These are phyloP conservation scores for Eretmocerus hayati DNA, from an alignment of 2,888 invertebrate genomes.

Conservation along the genomic window DNA sequence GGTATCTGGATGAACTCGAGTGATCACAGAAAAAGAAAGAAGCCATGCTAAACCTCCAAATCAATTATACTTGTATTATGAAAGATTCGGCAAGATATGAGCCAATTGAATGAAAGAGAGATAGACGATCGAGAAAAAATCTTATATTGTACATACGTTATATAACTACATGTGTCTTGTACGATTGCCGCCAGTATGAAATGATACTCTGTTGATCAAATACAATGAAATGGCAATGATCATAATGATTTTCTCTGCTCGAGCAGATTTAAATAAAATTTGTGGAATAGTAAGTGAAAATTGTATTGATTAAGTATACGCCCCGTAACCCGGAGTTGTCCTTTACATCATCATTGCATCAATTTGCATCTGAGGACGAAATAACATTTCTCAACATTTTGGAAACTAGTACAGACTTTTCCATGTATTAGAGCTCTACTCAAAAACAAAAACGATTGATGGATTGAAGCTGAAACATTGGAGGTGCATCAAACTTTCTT, in stretches of 20 bases:
- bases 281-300: conserved; percentile 49
- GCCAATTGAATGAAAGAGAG: conserved; percentile 16
- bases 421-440: no score
- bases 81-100: background rate
- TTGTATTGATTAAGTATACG: background rate
- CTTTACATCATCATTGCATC: no score
- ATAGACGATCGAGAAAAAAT: conserved; percentile 20
- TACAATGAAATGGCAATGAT: conserved; percentile 22
- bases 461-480: no score
- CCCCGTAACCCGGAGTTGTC: background rate
- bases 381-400: no score
- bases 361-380: no score
- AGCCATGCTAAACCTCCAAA: conserved; percentile 35
- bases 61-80: no score
- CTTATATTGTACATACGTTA: conserved; percentile 25
- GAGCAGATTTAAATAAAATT: conserved; percentile 49
- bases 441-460: no score
- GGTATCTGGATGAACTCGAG: no score
- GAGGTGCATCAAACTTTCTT: no score
- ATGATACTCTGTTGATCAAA: conserved; percentile 23
- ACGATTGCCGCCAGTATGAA: conserved; percentile 24
- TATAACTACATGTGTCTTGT: conserved; percentile 24
- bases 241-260: conserved; percentile 44
- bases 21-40: no score
- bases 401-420: no score